Evolutionary conservation across 2,888 invertebrate species (phyloP).

Genomic region (Napeogenes inachia): DNA sequence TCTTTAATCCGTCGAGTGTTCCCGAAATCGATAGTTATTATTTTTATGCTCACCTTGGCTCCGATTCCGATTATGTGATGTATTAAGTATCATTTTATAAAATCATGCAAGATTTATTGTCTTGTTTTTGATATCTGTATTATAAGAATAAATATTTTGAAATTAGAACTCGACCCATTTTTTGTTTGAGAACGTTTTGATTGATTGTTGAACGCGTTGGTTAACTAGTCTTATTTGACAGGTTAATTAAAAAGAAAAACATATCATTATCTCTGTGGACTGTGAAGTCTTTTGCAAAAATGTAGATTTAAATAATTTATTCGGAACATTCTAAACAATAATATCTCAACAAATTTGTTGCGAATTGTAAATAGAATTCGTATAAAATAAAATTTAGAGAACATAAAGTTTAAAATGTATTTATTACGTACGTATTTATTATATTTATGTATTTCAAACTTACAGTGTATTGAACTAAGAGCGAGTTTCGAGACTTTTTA

Average conservation of each 20-base stretch:
- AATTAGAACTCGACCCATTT: constrained; percentile 20
- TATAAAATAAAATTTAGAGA: too few relatives aligned
- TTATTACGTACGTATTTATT: too few relatives aligned
- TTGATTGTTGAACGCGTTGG: not conserved
- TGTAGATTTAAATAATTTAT: too few relatives aligned
- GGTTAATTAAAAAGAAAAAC: not conserved
- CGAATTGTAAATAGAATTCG: too few relatives aligned
- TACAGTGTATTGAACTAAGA: not conserved
- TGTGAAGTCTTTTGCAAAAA: too few relatives aligned
- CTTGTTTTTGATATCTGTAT: constrained; percentile 22
- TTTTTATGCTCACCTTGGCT: constrained; percentile 28
- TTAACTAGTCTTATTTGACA: not conserved
- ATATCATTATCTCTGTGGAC: not conserved
- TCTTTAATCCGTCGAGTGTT: constrained; percentile 1
- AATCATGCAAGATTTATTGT: constrained; percentile 29
- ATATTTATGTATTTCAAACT: not conserved
- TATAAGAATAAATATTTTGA: constrained; percentile 20
- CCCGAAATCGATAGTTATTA: constrained; percentile 17
- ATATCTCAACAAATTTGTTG: too few relatives aligned
- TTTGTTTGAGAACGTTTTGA: not conserved
- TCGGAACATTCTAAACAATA: too few relatives aligned
- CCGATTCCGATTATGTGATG: constrained; percentile 22
- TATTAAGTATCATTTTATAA: constrained; percentile 22
- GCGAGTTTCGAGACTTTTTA: not conserved
- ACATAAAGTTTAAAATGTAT: too few relatives aligned